Evolutionary conservation across 2,113 vertebrate genomes (phyloP).

Genomic region (Hemichromis elongatus): DNA sequence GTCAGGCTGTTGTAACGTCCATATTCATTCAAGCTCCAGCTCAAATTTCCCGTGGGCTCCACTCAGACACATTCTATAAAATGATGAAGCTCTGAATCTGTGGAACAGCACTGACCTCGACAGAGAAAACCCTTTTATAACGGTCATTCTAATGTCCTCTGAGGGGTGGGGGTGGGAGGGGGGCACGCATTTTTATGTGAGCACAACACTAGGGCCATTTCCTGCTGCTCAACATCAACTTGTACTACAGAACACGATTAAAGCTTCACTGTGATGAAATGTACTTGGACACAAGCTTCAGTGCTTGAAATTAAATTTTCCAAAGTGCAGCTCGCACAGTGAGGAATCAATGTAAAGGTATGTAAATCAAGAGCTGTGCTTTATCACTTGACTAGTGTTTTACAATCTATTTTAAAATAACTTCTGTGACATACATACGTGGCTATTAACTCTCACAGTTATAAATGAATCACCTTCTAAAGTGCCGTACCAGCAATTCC

Average conservation of each 20-base stretch:
- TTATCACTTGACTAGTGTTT: background rate
- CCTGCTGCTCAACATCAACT: conserved; percentile 82
- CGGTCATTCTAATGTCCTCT: conserved; percentile 12
- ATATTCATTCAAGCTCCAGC: conserved; percentile 3
- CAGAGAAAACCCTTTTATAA: background rate
- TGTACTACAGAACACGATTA: conserved; percentile 71
- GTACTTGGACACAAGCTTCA: conserved; percentile 70
- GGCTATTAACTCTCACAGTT: background rate
- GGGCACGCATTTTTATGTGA: conserved; percentile 72
- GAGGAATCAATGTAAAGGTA: background rate
- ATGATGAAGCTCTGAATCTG: conserved; percentile 9
- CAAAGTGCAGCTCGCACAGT: conserved; percentile 74
- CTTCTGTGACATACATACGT: background rate
- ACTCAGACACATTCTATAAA: background rate
- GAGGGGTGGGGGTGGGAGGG: conserved; percentile 63
- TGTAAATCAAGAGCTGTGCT: background rate
- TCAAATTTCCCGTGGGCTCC: background rate
- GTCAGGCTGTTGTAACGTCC: background rate
- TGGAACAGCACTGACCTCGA: conserved; percentile 8
- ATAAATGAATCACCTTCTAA: background rate
- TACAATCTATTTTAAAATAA: background rate
- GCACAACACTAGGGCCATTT: conserved; percentile 78
- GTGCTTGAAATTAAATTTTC: conserved; percentile 70
- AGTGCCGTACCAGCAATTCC: background rate
- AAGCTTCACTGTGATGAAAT: conserved; percentile 77